phyloP scores from a whole-genome alignment of 2,888 invertebrate genomes.

The Dioctria linearis region DNA sequence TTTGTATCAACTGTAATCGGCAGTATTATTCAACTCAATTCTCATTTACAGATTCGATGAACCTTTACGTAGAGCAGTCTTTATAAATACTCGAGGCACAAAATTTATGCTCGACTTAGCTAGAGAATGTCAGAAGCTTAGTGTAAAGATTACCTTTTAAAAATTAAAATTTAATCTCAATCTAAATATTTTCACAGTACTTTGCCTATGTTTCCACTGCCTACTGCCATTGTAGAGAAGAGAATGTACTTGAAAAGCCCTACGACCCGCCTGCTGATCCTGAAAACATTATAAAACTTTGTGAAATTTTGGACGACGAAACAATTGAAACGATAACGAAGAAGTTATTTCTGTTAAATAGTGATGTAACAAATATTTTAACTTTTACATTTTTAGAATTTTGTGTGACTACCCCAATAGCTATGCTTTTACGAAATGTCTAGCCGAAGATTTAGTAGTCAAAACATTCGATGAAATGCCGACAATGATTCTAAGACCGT shows the following conservation, averaged over 20 bases:
- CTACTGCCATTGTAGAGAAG: constrained; percentile 90
- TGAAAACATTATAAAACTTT: constrained; percentile 80
- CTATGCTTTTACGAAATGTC: constrained; percentile 94
- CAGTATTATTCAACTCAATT: neutral
- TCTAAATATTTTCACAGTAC: constrained; percentile 70
- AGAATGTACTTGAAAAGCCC: constrained; percentile 85
- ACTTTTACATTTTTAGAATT: constrained; percentile 71
- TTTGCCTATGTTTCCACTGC: constrained; percentile 85
- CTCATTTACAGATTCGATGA: constrained; percentile 84
- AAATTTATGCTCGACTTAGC: constrained; percentile 89
- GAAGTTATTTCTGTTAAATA: constrained; percentile 69
- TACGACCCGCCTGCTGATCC: constrained; percentile 89
- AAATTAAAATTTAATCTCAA: constrained; percentile 52
- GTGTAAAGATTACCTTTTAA: constrained; percentile 71
- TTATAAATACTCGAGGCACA: constrained; percentile 94
- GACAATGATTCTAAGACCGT: constrained; percentile 86
- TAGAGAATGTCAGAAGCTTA: constrained; percentile 81
- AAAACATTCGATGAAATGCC: constrained; percentile 86
- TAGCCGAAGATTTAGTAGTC: constrained; percentile 87
- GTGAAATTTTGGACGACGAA: constrained; percentile 86
- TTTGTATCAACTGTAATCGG: neutral
- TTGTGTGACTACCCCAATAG: constrained; percentile 88
- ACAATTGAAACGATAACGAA: constrained; percentile 77
- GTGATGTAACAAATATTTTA: constrained; percentile 6
- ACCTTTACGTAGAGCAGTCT: constrained; percentile 87